Evolutionary conservation across 2,113 vertebrate species (phyloP).

Genomic region (Syngnathus floridae): DNA sequence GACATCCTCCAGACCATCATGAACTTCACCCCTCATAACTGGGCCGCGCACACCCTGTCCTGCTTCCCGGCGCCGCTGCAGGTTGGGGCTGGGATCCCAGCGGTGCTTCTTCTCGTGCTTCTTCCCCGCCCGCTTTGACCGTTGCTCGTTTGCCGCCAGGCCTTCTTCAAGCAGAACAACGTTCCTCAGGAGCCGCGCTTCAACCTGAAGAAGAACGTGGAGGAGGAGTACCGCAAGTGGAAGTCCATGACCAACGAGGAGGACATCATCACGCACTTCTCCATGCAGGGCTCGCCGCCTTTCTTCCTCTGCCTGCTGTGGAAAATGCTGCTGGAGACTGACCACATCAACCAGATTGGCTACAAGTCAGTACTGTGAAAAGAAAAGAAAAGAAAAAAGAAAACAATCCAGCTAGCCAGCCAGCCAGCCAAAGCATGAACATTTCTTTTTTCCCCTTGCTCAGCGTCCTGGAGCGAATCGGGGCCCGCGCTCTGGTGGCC

Average conservation of each 20-base stretch:
- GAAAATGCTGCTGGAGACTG: slow-evolving; percentile 97
- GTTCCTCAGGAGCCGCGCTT: slow-evolving; percentile 97
- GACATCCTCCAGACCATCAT: slow-evolving; percentile 98
- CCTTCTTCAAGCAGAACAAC: slow-evolving; percentile 98
- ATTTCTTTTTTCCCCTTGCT: slow-evolving; percentile 5
- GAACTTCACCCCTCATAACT: slow-evolving; percentile 97
- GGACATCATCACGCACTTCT: slow-evolving; percentile 95
- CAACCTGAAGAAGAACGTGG: slow-evolving; percentile 98
- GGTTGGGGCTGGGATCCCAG: slow-evolving; percentile 58
- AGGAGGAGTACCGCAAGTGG: slow-evolving; percentile 98
- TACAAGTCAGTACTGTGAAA: slow-evolving; percentile 74
- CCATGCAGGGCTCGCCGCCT: slow-evolving; percentile 85
- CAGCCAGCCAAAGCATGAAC: too few species aligned
- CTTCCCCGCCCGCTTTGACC: background rate
- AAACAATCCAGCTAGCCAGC: too few species aligned
- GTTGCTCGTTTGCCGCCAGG: slow-evolving; percentile 62
- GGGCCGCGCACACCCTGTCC: slow-evolving; percentile 95
- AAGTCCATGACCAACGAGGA: slow-evolving; percentile 97
- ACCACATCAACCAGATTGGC: slow-evolving; percentile 97
- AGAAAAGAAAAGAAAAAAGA: too few species aligned
- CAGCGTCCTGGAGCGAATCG: slow-evolving; percentile 93
- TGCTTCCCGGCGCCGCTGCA: slow-evolving; percentile 96
- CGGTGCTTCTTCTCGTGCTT: too few species aligned
- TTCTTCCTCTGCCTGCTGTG: slow-evolving; percentile 96
- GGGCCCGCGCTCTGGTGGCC: slow-evolving; percentile 85